A percentile compares a stretch with the other conserved stretches of the same genome.
These are phyloP conservation scores for Muricea muricata DNA, from an alignment of 92 coral and sea anemone species.

Conservation along the genomic window DNA sequence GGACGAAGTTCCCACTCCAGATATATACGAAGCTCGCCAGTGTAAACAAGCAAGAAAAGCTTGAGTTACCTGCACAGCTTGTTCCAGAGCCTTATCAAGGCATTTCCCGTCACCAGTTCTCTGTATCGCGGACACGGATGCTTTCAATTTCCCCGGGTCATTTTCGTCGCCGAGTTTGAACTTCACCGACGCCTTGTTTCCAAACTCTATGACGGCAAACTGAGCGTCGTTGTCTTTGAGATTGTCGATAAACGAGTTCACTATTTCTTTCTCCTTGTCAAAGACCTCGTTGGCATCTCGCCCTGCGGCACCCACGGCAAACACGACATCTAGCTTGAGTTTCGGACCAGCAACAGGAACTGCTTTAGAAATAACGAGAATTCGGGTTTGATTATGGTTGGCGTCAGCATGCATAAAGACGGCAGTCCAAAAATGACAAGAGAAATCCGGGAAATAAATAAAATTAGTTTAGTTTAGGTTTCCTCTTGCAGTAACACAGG, in stretches of 20 bases:
- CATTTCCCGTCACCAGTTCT: conserved; percentile 46
- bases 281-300: conserved; percentile 39
- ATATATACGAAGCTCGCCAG: too few species aligned
- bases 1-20: too few species aligned
- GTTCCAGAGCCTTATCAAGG: conserved; percentile 42
- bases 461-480: too few species aligned
- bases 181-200: conserved; percentile 33
- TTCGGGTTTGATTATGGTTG: background rate
- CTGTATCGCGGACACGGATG: conserved; percentile 1
- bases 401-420: too few species aligned
- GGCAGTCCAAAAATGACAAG: too few species aligned
- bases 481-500: too few species aligned
- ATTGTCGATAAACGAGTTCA: conserved; percentile 29
- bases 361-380: background rate
- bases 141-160: conserved; percentile 28
- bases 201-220: conserved; percentile 49
- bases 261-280: conserved; percentile 38
- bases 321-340: conserved; percentile 34
- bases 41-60: too few species aligned
- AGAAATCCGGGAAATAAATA: too few species aligned
- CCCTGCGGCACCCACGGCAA: conserved; percentile 41
- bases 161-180: conserved; percentile 19
- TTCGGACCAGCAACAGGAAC: conserved; percentile 7
- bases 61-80: conserved; percentile 43
- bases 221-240: conserved; percentile 38